Evolutionary conservation across 1,140 invertebrate species (phyloP), one percentile per base, ranked within the genome.

Genomic region (Hyposmocoma kahamanoa): DNA sequence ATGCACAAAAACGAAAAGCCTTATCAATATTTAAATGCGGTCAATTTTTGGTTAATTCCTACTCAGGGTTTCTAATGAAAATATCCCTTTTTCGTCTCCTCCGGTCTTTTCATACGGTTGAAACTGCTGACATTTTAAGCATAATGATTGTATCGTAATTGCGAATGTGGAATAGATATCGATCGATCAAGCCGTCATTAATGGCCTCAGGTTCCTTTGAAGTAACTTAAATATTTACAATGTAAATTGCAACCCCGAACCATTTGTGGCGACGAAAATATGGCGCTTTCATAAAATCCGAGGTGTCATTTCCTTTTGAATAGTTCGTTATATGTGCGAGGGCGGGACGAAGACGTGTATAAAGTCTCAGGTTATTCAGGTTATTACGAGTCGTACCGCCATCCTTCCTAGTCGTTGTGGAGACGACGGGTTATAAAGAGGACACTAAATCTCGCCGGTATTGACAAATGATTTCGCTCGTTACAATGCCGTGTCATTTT

Each of bases 391-490:
- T 55, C 50, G 52, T n/a, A n/a, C 54, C 57, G 51, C 56, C 49
- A 64, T 61, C 50, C 61, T 61, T 50, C 50, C 56, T 45, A 53
- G 54, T 60, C 42, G 34, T 19, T n/a, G n/a, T n/a, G n/a, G 22
- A 36, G 42, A 48, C 18, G 24, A 32, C 50, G 54, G 52, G 56
- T 62, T 62, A 72, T 63, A 72, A 67, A 68, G 59, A 53, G 63
- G 53, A 65, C 61, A 65, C 64, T 77, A 76, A 78, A 79, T 74
- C 63, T 70, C 55, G 39, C 46, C 50, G 49, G 47, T 76, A 76
- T 79, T 74, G 78, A 79, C 72, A 78, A 79, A 79, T 71, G 62
- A 69, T 62, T 49, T 42, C 42, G 42, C 68, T 78, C 55, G 65
- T 79, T 75, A 76, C 64, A 77, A 72, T 72, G 62, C 56, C 51